These are phyloP conservation scores for Oncorhynchus tshawytscha DNA, from an alignment of 2,113 vertebrate genomes.

Conservation along the genomic window DNA sequence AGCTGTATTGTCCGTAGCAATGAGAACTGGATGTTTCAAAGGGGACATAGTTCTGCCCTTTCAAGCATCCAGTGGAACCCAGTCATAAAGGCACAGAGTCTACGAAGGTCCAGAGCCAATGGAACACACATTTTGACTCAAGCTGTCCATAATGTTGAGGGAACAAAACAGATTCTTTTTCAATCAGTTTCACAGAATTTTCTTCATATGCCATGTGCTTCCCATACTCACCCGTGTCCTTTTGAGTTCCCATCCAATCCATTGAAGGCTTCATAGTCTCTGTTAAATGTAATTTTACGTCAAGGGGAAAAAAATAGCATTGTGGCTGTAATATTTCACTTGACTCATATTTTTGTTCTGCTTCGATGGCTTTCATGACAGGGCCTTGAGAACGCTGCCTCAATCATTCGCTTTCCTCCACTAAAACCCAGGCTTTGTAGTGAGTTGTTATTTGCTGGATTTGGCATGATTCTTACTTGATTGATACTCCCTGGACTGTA, in stretches of 20 bases:
- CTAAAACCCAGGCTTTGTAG: neutral
- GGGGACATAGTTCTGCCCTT: neutral
- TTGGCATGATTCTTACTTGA: slow-evolving; percentile 4
- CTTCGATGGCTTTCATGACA: slow-evolving; percentile 7
- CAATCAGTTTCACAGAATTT: slow-evolving; percentile 6
- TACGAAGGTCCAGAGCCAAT: neutral
- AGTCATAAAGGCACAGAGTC: too few species aligned
- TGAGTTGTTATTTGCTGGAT: too few species aligned
- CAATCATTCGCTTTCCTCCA: neutral
- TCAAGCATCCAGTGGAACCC: neutral
- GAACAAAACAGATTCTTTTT: neutral
- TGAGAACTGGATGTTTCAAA: too few species aligned
- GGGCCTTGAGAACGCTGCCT: neutral
- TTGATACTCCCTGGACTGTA: neutral
- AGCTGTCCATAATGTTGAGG: neutral
- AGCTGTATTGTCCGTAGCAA: too few species aligned
- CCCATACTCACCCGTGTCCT: neutral
- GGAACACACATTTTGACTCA: neutral
- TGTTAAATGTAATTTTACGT: neutral
- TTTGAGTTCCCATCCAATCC: neutral
- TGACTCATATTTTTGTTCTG: slow-evolving; percentile 2
- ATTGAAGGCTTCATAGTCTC: slow-evolving; percentile 1
- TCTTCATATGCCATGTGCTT: neutral
- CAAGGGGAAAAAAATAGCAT: neutral
- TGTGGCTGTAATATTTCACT: neutral